phyloP scores from a whole-genome alignment of 1,140 invertebrate species.

The Drosophila burlai region DNA sequence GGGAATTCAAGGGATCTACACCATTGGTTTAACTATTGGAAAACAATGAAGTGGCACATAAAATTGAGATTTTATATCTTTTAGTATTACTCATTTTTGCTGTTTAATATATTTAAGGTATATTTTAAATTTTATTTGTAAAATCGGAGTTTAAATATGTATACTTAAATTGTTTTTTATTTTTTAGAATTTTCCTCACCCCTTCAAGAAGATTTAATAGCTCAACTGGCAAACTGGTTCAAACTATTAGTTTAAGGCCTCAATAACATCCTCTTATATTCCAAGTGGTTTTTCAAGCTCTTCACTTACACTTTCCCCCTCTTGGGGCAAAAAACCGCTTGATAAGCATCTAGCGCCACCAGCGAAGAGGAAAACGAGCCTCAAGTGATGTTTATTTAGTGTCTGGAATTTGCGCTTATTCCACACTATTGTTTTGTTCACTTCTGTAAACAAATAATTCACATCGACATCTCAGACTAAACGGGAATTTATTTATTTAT shows the following conservation, averaged over 20 bases:
- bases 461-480: constrained; percentile 13
- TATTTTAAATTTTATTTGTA: too few species aligned
- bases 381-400: constrained; percentile 19
- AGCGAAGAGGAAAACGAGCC: neutral
- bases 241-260: neutral
- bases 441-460: constrained; percentile 42
- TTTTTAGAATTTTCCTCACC: too few species aligned
- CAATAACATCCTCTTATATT: neutral
- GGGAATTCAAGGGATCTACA: constrained; percentile 3
- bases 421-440: constrained; percentile 9
- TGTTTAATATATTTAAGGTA: neutral
- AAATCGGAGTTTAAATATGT: too few species aligned
- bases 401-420: constrained; percentile 36
- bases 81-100: neutral
- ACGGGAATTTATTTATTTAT: constrained; percentile 53
- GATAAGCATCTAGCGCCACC: constrained; percentile 11
- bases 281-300: neutral
- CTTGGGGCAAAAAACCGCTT: neutral
- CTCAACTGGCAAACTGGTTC: neutral
- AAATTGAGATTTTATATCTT: neutral
- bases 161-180: too few species aligned
- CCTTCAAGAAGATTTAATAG: too few species aligned
- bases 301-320: constrained; percentile 9
- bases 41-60: neutral
- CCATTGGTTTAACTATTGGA: neutral